Conservation (phyloP, 2,113 vertebrate species). For the Pristiophorus japonicus region DNA sequence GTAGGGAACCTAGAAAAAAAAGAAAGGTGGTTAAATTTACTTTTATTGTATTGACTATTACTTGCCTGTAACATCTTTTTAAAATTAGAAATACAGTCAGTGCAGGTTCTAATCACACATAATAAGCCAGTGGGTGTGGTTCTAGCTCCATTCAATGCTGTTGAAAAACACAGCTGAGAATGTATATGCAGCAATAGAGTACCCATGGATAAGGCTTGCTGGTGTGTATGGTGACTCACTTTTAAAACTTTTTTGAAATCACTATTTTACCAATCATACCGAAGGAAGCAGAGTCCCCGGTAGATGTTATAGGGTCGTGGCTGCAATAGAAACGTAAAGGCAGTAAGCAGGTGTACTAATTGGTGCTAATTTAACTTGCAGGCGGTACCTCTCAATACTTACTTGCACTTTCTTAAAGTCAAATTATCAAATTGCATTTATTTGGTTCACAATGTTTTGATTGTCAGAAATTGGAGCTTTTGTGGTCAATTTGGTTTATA, state of each 20-base stretch:
- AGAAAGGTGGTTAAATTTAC: background rate
- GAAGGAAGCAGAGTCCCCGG: background rate
- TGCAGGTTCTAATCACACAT: background rate
- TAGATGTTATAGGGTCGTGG: background rate
- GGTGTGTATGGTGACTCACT: background rate
- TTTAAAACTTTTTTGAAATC: background rate
- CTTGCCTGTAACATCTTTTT: background rate
- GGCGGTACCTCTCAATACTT: background rate
- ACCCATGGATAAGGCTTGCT: too few species aligned
- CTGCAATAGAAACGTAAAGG: background rate
- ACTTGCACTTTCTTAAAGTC: background rate
- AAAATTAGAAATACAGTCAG: background rate
- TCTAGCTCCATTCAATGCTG: background rate
- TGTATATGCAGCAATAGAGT: background rate
- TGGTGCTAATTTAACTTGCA: background rate
- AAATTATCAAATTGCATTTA: background rate
- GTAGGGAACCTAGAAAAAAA: conserved; percentile 44
- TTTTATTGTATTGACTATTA: background rate
- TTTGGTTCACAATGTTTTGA: too few species aligned
- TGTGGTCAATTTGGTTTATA: too few species aligned
- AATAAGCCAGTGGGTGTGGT: background rate
- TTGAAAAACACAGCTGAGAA: background rate
- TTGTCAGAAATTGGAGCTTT: background rate
- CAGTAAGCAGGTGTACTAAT: background rate
- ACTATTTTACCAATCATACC: background rate